Conservation (phyloP, 2,797 vertebrate species). For the Catostomus latipinnis region DNA sequence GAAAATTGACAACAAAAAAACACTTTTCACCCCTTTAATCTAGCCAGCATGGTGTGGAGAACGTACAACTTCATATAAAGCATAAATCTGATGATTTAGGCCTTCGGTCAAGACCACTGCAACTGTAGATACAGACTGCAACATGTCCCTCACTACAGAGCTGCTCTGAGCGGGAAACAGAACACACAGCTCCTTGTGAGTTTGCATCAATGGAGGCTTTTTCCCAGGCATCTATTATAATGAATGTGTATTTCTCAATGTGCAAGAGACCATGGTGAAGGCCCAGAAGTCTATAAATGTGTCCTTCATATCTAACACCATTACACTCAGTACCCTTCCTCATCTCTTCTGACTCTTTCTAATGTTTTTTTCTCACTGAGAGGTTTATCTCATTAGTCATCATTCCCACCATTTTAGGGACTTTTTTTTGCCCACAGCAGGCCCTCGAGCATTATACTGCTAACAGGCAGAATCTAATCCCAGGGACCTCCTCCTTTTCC, state of each 20-base stretch:
- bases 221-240: constrained; percentile 33
- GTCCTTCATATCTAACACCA: constrained; percentile 43
- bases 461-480: constrained; percentile 34
- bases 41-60: neutral
- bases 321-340: neutral
- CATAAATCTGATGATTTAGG: constrained; percentile 13
- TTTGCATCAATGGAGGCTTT: constrained; percentile 58
- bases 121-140: neutral
- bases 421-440: constrained; percentile 33
- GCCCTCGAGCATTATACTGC: constrained; percentile 1
- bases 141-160: neutral
- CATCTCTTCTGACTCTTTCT: neutral
- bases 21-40: no score
- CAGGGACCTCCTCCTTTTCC: constrained; percentile 15
- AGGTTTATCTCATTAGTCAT: constrained; percentile 30
- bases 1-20: no score
- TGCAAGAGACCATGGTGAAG: constrained; percentile 21
- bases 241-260: constrained; percentile 46
- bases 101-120: neutral
- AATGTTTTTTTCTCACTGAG: no score
- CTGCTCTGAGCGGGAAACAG: neutral
- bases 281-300: constrained; percentile 42
- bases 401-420: constrained; percentile 18
- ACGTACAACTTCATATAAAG: neutral
- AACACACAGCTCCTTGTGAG: constrained; percentile 60